Evolutionary conservation across 2,797 vertebrate genomes (phyloP).

Genomic region (Lepilemur ruficaudatus): DNA sequence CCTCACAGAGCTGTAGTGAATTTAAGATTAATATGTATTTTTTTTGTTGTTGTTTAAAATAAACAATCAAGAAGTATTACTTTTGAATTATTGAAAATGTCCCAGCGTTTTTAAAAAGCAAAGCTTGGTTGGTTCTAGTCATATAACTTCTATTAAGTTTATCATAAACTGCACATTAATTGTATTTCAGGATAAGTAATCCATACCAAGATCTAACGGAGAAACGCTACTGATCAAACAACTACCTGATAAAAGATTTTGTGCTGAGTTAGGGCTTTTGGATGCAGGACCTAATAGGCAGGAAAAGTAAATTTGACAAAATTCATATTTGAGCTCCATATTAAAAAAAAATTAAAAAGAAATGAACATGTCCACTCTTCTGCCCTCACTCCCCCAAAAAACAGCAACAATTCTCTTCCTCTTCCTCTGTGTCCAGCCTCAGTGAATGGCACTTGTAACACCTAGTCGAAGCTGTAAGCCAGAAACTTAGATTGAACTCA

Average conservation of each 20-base stretch:
- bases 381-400: not conserved
- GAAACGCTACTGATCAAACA: not conserved
- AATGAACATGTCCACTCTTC: not conserved
- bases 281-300: not conserved
- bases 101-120: not conserved
- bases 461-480: not conserved
- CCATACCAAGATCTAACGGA: not conserved
- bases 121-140: not conserved
- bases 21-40: not conserved
- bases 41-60: not conserved
- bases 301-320: not conserved
- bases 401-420: fast-evolving
- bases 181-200: not conserved
- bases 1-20: not conserved
- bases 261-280: not conserved
- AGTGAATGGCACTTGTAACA: fast-evolving
- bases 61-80: not conserved
- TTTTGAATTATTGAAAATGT: not conserved
- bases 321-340: not conserved
- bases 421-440: not conserved
- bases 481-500: not conserved
- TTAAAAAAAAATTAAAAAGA: not conserved
- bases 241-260: not conserved
- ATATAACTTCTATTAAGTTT: not conserved
- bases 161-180: not conserved